These are phyloP conservation scores for Pyrrhosoma nymphula DNA, from an alignment of 2,888 invertebrate species.

Conservation along the genomic window DNA sequence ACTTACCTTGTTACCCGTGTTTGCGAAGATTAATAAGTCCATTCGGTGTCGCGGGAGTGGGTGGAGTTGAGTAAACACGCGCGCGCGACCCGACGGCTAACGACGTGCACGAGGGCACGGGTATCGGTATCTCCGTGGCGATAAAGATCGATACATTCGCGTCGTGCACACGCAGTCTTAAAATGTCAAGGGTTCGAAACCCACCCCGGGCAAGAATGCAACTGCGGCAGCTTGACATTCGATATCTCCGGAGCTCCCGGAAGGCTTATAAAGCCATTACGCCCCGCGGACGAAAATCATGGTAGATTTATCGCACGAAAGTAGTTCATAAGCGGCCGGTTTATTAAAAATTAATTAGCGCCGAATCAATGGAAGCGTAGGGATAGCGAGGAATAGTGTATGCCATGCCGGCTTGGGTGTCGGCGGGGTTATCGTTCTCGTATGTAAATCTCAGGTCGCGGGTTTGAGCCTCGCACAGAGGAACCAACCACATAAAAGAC, in stretches of 20 bases:
- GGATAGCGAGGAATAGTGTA: too few relatives aligned
- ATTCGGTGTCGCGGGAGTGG: background rate
- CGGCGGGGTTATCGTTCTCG: too few relatives aligned
- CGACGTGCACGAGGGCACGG: background rate
- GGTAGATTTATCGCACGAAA: too few relatives aligned
- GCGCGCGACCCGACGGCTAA: background rate
- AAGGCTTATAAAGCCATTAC: background rate
- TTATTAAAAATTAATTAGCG: background rate
- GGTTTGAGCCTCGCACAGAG: too few relatives aligned
- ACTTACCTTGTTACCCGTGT: background rate
- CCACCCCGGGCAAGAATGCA: background rate
- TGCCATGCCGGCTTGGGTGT: too few relatives aligned
- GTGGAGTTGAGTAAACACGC: background rate
- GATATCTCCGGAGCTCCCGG: background rate
- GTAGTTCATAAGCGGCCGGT: too few relatives aligned
- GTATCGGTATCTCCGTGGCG: background rate
- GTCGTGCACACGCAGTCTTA: background rate
- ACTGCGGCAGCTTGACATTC: background rate
- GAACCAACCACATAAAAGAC: too few relatives aligned
- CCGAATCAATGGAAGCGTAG: too few relatives aligned
- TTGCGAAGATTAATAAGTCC: background rate
- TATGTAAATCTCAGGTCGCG: too few relatives aligned
- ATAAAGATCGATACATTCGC: background rate
- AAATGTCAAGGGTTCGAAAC: constrained; percentile 25
- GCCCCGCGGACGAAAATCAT: background rate